Percentiles rank a stretch among this genome's conserved stretches.
Conservation (phyloP, 2,113 vertebrate genomes). For the Mormyrus iriodes region DNA sequence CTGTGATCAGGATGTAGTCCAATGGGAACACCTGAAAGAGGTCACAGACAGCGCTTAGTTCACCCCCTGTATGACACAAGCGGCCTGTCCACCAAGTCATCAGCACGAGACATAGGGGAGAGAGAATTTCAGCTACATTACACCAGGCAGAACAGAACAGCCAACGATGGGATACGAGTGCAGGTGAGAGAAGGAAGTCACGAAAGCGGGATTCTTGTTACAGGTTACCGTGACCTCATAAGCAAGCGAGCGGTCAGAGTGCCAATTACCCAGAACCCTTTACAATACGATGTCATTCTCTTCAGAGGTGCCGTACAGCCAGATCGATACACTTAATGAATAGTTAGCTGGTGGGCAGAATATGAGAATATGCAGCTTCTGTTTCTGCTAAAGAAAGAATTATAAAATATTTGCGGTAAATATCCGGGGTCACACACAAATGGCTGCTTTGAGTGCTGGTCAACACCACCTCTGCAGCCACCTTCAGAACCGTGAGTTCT, state of each 20-base stretch:
- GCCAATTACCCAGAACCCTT: neutral
- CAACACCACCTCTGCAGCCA: no score
- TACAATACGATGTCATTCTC: neutral
- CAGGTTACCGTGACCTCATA: neutral
- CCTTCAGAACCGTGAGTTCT: no score
- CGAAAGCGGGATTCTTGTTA: neutral
- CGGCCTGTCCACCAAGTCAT: neutral
- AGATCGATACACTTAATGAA: neutral
- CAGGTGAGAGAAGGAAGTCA: neutral
- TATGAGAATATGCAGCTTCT: neutral
- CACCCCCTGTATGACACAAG: neutral
- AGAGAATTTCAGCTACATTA: neutral
- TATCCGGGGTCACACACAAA: neutral
- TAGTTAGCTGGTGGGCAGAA: neutral
- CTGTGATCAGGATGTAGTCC: constrained; percentile 92
- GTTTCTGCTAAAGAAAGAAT: neutral
- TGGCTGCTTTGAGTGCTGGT: no score
- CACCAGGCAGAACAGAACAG: neutral
- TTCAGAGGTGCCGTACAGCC: neutral
- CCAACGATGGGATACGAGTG: no score
- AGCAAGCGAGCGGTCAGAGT: neutral
- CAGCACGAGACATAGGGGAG: neutral
- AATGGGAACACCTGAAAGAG: constrained; percentile 84
- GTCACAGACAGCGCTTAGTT: constrained; percentile 4
- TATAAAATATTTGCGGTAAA: neutral